Conservation (phyloP, 2,888 invertebrate species). For the Dioctria rufipes region DNA sequence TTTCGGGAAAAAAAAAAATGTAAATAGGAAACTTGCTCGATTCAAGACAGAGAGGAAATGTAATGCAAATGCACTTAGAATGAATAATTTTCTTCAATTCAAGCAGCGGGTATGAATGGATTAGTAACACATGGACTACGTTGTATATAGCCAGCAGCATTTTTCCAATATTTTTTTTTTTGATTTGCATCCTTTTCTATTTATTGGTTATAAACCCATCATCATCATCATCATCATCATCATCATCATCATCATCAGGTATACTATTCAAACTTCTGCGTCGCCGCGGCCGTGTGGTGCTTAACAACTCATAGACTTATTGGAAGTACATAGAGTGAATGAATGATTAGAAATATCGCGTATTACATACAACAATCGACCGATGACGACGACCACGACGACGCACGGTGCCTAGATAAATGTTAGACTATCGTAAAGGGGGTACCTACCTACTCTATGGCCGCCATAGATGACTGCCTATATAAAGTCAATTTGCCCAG, state of each 20-base stretch:
- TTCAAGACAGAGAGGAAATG: conserved; percentile 29
- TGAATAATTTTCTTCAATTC: conserved; percentile 42
- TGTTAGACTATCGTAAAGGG: conserved; percentile 43
- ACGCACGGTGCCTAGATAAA: conserved; percentile 21
- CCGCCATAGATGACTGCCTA: conserved; percentile 38
- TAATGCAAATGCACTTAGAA: conserved; percentile 42
- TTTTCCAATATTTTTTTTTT: conserved; percentile 22
- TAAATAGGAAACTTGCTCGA: conserved; percentile 29
- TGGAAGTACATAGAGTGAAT: neutral
- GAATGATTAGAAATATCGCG: conserved; percentile 11
- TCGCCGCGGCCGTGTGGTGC: neutral
- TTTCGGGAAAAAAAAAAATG: conserved; percentile 20
- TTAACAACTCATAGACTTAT: neutral
- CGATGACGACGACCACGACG: no score
- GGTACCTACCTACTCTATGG: neutral
- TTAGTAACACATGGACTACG: neutral
- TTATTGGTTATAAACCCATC: neutral
- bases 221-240: neutral
- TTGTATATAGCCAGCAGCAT: neutral
- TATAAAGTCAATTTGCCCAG: conserved; percentile 38
- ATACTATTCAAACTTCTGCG: neutral
- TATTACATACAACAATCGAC: neutral
- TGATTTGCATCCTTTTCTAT: conserved; percentile 29
- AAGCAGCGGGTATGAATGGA: conserved; percentile 14
- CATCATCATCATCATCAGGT: neutral